phyloP scores from a whole-genome alignment of 2,113 vertebrate genomes.

The Grallaria varia region DNA sequence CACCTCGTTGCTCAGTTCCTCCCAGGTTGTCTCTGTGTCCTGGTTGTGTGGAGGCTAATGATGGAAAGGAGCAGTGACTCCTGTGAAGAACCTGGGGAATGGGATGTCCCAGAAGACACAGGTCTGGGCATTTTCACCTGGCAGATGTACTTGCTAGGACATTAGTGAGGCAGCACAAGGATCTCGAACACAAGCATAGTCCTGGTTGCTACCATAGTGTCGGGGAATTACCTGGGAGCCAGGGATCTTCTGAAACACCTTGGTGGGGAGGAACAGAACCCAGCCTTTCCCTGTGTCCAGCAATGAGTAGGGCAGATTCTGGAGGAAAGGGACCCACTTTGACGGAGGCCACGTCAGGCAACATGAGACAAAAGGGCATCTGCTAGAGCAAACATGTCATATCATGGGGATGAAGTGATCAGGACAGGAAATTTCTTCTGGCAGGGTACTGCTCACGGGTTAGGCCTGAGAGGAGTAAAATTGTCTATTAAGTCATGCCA shows the following conservation, averaged over 20 bases:
- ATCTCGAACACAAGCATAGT: fast-evolving
- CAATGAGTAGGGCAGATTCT: not conserved
- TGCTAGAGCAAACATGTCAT: not conserved
- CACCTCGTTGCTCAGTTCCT: not conserved
- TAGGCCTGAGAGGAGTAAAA: not conserved
- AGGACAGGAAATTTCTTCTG: not conserved
- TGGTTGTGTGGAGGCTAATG: not conserved
- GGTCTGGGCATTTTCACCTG: not conserved
- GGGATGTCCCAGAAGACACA: not conserved
- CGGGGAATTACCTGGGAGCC: not conserved
- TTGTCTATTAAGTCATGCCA: not conserved
- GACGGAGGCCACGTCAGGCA: not conserved
- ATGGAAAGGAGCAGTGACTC: not conserved
- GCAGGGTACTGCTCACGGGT: not conserved
- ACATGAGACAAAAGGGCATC: not conserved
- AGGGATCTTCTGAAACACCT: not conserved
- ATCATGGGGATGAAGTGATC: not conserved
- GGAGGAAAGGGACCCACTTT: not conserved
- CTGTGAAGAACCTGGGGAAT: not conserved
- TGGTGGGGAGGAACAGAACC: not conserved
- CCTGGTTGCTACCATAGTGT: not conserved
- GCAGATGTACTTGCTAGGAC: not conserved
- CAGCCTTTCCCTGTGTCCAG: not conserved
- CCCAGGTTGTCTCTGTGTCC: not conserved
- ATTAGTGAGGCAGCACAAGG: not conserved